Base-by-base conservation (phyloP, 2,888 invertebrate species). In the Acrocyrtus sp. region DNA sequence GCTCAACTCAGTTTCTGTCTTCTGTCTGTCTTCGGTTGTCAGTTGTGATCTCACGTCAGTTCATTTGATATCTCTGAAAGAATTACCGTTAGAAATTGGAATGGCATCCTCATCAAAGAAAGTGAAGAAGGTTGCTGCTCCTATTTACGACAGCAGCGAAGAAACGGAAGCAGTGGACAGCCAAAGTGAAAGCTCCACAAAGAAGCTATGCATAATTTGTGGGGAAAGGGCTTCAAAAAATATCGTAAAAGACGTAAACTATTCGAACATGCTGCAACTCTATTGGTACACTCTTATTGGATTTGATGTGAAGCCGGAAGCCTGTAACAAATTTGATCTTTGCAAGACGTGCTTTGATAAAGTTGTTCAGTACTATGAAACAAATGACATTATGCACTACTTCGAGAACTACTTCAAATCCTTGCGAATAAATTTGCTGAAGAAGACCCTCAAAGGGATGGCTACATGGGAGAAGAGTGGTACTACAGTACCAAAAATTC, bases 201-300 rank as follows among this genome's bases (percentile, higher is more conserved):
- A n/a, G n/a, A n/a, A n/a, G n/a, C 48, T 8, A 1, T 73, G 73
- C n/a, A 34, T 73, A 10, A 68, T 73, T 22, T 73, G 73, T 57
- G 43, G 61, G 0, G 43, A 34, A n/a, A 12, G 15, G 4, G 54
- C 67, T 0, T 58, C 62, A 1, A 15, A 21, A 1, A 62, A 62
- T 21, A 68, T 73, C 3, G 63, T 68, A 6, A 73, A 67, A 24
- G 61, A 73, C 19, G 22, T 21, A 4, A 51, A 67, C 50, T 73
- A 43, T 41, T 27, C 43, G 1, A 27, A 26, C 17, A 68, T 68
- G 62, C 50, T 73, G 57, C 41, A 56, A 2, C 19, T 73, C 15
- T 73, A 62, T 22, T 73, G 67, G 67, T 47, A 47, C 3, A 67
- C 67, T 0, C 19, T 73, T 6, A n/a, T n/a, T n/a, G 29, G 29